Evolutionary conservation across 2,888 invertebrate species (phyloP).

Genomic region (Anarsia innoxiella): DNA sequence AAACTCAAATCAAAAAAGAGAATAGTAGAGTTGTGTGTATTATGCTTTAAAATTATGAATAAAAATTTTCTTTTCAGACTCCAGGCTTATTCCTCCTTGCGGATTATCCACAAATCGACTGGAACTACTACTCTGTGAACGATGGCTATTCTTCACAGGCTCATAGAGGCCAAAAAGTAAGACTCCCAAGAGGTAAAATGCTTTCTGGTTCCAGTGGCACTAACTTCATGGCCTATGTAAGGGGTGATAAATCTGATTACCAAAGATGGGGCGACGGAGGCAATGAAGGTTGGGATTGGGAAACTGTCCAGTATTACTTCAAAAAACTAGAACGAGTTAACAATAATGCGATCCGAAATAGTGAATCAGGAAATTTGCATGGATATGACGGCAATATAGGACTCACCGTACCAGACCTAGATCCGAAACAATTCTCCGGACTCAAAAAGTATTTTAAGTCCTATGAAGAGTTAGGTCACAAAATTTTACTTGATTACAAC

Average conservation of each 20-base stretch:
- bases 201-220: slow-evolving; percentile 77
- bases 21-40: neutral
- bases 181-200: slow-evolving; percentile 74
- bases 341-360: slow-evolving; percentile 10
- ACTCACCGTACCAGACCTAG: no score
- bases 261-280: slow-evolving; percentile 78
- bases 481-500: slow-evolving; percentile 33
- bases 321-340: slow-evolving; percentile 23
- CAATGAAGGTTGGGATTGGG: slow-evolving; percentile 42
- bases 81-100: slow-evolving; percentile 25
- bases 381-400: slow-evolving; percentile 17
- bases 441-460: slow-evolving; percentile 41
- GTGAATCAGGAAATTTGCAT: slow-evolving; percentile 33
- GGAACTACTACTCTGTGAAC: slow-evolving; percentile 64
- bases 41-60: neutral
- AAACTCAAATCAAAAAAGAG: neutral
- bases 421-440: no score
- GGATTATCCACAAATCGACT: slow-evolving; percentile 60
- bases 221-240: slow-evolving; percentile 77
- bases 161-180: slow-evolving; percentile 20
- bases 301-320: slow-evolving; percentile 22
- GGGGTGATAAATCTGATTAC: slow-evolving; percentile 77
- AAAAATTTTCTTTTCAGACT: slow-evolving; percentile 20
- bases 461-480: slow-evolving; percentile 35
- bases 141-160: slow-evolving; percentile 26